Percentiles rank a stretch among this genome's conserved stretches.
phyloP scores from a whole-genome alignment of 2,113 vertebrate species.

The Nesoenas mayeri region DNA sequence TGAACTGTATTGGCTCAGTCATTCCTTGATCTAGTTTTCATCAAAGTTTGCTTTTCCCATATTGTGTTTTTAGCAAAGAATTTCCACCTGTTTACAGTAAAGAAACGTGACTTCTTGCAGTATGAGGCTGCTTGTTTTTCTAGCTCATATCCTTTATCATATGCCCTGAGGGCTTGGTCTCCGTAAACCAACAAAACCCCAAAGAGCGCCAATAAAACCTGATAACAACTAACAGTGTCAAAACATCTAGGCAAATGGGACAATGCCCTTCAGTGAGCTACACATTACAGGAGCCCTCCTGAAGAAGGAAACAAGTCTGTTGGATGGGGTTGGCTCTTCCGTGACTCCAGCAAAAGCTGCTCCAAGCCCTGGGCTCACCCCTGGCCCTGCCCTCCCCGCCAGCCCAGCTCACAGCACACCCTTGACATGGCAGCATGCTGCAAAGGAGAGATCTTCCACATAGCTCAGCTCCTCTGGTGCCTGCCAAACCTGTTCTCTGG shows the following conservation, averaged over 20 bases:
- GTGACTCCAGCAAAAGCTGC: not conserved
- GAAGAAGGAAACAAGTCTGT: not conserved
- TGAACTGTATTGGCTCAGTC: not conserved
- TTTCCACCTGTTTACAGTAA: constrained; percentile 66
- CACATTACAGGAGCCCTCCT: not conserved
- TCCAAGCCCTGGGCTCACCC: not conserved
- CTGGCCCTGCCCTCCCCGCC: accelerated
- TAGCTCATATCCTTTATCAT: not conserved
- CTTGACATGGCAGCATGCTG: accelerated
- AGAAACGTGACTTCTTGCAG: constrained; percentile 54
- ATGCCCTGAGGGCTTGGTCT: not conserved
- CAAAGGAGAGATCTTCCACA: not conserved
- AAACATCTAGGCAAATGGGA: constrained; percentile 9
- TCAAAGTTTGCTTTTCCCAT: constrained; percentile 3
- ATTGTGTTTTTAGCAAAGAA: constrained; percentile 11
- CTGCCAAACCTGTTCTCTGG: accelerated
- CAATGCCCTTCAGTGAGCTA: not conserved
- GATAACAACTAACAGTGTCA: not conserved
- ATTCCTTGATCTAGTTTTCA: constrained; percentile 16
- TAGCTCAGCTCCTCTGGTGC: not conserved
- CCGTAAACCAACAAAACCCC: not conserved
- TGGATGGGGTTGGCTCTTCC: not conserved
- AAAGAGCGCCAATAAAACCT: constrained; percentile 3
- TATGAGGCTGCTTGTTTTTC: constrained; percentile 28
- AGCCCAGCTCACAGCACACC: not conserved